These are phyloP conservation scores for Callosobruchus maculatus DNA, from an alignment of 2,888 invertebrate genomes.

Conservation along the genomic window DNA sequence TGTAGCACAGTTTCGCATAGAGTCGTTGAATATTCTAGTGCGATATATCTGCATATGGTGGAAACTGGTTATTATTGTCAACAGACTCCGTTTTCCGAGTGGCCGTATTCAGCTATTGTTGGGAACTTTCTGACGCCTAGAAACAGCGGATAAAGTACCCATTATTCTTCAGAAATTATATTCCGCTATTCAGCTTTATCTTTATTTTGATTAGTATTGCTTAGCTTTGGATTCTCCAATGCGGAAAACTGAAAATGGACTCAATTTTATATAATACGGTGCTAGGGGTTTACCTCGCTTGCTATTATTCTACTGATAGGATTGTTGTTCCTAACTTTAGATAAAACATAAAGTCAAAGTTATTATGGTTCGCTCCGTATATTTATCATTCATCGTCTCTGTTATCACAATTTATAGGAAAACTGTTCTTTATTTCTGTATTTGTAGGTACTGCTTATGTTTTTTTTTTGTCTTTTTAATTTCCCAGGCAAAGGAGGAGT, in stretches of 20 bases:
- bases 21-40: not conserved
- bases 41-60: not conserved
- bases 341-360: no score
- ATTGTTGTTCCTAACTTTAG: no score
- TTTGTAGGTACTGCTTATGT: no score
- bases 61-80: not conserved
- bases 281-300: no score
- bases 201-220: not conserved
- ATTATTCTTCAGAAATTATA: not conserved
- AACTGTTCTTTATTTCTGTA: no score
- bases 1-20: not conserved
- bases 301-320: no score
- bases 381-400: no score
- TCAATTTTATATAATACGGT: no score
- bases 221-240: not conserved
- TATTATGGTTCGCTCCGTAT: no score
- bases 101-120: not conserved
- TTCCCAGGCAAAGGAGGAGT: no score
- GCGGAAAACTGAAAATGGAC: not conserved
- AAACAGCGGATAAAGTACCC: not conserved
- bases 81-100: not conserved
- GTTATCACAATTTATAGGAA: no score
- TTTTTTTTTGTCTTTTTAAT: no score
- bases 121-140: not conserved
- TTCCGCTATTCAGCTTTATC: not conserved